Evolutionary conservation across 2,888 invertebrate genomes (phyloP).

Genomic region (Lithophane socia): DNA sequence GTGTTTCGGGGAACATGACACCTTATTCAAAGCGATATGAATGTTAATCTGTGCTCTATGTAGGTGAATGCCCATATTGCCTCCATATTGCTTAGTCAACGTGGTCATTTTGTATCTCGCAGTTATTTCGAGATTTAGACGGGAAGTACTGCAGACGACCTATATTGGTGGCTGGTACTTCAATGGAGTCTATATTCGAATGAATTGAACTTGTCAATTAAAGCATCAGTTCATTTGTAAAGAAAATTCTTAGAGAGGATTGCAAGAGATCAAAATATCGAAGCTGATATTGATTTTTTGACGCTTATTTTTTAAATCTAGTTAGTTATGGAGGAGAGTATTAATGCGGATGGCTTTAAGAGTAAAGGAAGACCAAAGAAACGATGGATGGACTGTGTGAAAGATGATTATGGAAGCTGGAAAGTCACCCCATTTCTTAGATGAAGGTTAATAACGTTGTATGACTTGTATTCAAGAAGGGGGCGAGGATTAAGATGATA

Average conservation of each 20-base stretch:
- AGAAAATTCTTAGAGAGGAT: neutral
- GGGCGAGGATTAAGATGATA: neutral
- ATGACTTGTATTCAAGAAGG: neutral
- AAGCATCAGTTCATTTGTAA: neutral
- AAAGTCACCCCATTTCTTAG: neutral
- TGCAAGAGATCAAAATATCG: neutral
- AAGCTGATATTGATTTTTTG: too few relatives aligned
- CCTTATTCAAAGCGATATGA: constrained; percentile 27
- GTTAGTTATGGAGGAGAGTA: neutral
- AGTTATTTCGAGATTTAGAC: constrained; percentile 76
- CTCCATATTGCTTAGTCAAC: constrained; percentile 58
- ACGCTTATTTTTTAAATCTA: neutral
- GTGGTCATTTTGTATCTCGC: constrained; percentile 62
- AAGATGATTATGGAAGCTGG: neutral
- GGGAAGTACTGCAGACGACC: constrained; percentile 79
- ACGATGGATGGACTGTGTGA: neutral
- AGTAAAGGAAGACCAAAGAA: neutral
- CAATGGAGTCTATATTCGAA: constrained; percentile 64
- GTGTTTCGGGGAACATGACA: constrained; percentile 37
- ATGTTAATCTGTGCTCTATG: constrained; percentile 41
- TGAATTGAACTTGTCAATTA: constrained; percentile 58
- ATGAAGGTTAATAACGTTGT: neutral
- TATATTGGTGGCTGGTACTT: constrained; percentile 69
- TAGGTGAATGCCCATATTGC: constrained; percentile 47
- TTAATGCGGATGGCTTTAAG: neutral